Evolutionary conservation across 2,888 invertebrate genomes (phyloP).

Genomic region (Leptinotarsa juncta): DNA sequence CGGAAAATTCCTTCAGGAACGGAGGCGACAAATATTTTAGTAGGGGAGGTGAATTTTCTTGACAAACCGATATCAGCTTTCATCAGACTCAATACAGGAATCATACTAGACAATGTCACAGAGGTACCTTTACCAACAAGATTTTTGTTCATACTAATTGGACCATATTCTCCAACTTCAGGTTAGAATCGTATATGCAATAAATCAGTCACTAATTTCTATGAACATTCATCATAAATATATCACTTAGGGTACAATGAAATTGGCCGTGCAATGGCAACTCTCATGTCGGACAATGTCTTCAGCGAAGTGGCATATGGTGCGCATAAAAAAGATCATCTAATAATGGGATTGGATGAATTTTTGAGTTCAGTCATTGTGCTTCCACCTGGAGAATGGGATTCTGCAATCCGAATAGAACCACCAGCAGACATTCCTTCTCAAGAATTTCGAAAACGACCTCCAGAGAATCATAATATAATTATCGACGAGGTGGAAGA

Average conservation of each 20-base stretch:
- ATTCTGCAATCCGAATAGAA: conserved; percentile 93
- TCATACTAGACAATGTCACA: conserved; percentile 93
- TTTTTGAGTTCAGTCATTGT: conserved; percentile 96
- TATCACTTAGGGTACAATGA: conserved; percentile 82
- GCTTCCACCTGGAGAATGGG: conserved; percentile 98
- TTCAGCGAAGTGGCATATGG: conserved; percentile 98
- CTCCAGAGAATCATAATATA: conserved; percentile 80
- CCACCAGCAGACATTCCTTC: conserved; percentile 93
- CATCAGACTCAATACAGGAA: conserved; percentile 87
- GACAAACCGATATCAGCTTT: conserved; percentile 94
- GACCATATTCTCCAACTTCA: conserved; percentile 71
- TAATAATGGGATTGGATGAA: conserved; percentile 95
- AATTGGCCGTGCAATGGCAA: conserved; percentile 97
- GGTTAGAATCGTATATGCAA: conserved; percentile 30
- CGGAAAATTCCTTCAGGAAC: conserved; percentile 96
- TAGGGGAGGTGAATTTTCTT: conserved; percentile 96
- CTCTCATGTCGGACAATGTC: conserved; percentile 97
- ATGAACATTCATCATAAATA: background rate
- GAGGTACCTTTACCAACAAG: conserved; percentile 97
- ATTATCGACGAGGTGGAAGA: conserved; percentile 84
- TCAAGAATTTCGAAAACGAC: conserved; percentile 78
- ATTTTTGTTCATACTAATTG: conserved; percentile 92
- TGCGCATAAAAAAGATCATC: conserved; percentile 87
- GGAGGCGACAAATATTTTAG: conserved; percentile 96
- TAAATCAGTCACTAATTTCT: too few species aligned